A percentile compares a stretch with the other conserved stretches of the same genome.
phyloP scores from a whole-genome alignment of 2,888 invertebrate species.

The Nemotelus pantherinus region DNA sequence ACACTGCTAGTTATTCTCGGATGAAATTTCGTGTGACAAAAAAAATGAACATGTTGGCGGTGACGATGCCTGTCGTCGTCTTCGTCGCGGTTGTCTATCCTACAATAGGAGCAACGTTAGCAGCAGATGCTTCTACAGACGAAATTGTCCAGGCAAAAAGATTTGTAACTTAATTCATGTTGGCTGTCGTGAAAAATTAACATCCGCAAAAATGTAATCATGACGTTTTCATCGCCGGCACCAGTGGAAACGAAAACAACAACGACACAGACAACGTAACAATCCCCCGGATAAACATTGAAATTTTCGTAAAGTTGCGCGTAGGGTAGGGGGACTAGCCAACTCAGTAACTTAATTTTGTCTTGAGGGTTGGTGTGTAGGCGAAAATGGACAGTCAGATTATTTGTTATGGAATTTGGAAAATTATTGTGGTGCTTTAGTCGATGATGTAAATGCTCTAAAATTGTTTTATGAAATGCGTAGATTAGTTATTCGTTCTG shows the following conservation, averaged over 20 bases:
- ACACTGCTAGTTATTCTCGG: background rate
- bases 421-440: no score
- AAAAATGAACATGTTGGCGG: background rate
- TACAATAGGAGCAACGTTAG: background rate
- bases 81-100: background rate
- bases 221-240: constrained; percentile 16
- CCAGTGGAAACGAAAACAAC: no score
- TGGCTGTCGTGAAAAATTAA: constrained; percentile 31
- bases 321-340: background rate
- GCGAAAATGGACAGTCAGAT: no score
- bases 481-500: no score
- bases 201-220: constrained; percentile 36
- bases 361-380: background rate
- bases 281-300: constrained; percentile 12
- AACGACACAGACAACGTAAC: background rate
- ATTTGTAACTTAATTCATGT: constrained; percentile 14
- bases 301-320: background rate
- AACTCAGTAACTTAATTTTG: background rate
- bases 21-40: background rate
- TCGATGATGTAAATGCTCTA: no score
- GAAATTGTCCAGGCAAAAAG: background rate
- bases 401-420: no score
- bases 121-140: background rate
- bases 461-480: no score
- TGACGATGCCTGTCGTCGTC: background rate